Conservation (phyloP, 2,113 vertebrate genomes). For the Pelobates fuscus region DNA sequence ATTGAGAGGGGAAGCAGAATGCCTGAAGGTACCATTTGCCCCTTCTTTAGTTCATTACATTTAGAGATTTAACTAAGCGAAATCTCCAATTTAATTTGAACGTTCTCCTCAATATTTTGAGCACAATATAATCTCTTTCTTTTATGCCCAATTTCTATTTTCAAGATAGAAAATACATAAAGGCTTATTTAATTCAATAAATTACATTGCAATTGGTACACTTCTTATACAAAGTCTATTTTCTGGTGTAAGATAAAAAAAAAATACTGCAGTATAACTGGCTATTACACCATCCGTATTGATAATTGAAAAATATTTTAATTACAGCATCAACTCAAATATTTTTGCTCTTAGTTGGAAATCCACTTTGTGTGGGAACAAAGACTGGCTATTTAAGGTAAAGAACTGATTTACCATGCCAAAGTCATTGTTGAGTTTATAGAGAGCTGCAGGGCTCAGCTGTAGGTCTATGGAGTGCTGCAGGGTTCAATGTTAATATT, state of each 20-base stretch:
- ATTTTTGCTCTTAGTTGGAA: no score
- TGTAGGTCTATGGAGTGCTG: no score
- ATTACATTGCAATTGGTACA: background rate
- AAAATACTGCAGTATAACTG: no score
- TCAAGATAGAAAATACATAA: background rate
- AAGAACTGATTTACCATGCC: no score
- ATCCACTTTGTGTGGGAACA: no score
- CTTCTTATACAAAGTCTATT: background rate
- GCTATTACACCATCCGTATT: background rate
- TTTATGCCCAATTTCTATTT: background rate
- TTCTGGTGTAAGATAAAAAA: no score
- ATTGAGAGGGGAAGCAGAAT: conserved; percentile 18
- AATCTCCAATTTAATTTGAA: conserved; percentile 27
- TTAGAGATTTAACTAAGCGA: conserved; percentile 34
- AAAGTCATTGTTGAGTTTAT: no score
- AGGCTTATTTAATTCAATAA: no score
- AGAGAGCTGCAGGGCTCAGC: no score
- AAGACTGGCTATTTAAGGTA: no score
- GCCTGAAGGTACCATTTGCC: conserved; percentile 24
- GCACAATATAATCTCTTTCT: background rate
- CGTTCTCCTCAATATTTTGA: conserved; percentile 32
- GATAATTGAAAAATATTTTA: background rate
- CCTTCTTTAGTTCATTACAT: conserved; percentile 38
- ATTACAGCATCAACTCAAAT: no score
- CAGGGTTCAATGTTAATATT: no score